Percentiles rank a stretch among this genome's conserved stretches.
Evolutionary conservation across 2,888 invertebrate genomes (phyloP).

Genomic region (Cataglyphis rosenhaueri): DNA sequence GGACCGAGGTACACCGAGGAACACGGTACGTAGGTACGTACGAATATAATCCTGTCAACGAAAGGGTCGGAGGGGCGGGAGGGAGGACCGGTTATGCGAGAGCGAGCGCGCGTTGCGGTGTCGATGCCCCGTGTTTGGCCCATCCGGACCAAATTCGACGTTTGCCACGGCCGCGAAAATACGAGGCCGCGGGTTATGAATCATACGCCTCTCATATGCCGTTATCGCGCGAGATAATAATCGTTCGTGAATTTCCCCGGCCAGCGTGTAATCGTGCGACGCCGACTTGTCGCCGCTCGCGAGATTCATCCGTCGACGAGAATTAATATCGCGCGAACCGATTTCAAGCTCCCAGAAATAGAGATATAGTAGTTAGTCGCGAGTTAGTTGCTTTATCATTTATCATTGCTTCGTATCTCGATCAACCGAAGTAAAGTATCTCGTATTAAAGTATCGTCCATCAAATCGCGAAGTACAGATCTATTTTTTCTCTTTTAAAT

Average conservation of each 20-base stretch:
- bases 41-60: constrained; percentile 83
- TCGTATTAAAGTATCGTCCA: not conserved
- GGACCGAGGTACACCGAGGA: constrained; percentile 76
- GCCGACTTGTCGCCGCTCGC: constrained; percentile 65
- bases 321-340: constrained; percentile 64
- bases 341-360: not conserved
- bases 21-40: constrained; percentile 78
- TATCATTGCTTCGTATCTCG: not conserved
- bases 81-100: constrained; percentile 58
- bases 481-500: not conserved
- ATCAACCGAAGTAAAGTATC: not conserved
- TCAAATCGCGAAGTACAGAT: not conserved
- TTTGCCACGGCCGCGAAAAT: constrained; percentile 79
- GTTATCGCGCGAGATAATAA: constrained; percentile 77
- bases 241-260: constrained; percentile 79
- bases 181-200: constrained; percentile 82
- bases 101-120: constrained; percentile 63
- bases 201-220: constrained; percentile 74
- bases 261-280: constrained; percentile 72
- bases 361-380: not conserved
- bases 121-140: constrained; percentile 80
- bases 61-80: constrained; percentile 22
- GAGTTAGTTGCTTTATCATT: not conserved
- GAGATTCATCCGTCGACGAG: constrained; percentile 53
- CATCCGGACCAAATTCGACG: constrained; percentile 81